These are phyloP conservation scores for Cydia amplana DNA, from an alignment of 1,140 invertebrate species.

Conservation along the genomic window DNA sequence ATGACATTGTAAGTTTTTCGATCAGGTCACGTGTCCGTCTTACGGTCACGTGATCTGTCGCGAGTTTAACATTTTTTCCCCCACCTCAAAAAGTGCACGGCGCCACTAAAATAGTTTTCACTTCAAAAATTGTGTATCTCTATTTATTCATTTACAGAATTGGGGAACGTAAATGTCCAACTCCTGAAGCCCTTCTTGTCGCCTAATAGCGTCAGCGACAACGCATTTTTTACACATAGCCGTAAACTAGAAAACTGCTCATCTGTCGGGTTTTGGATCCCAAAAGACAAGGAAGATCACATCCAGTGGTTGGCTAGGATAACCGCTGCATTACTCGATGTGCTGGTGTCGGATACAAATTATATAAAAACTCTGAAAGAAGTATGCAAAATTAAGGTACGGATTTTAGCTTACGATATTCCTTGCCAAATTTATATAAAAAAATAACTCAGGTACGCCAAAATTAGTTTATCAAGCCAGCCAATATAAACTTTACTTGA, in stretches of 20 bases:
- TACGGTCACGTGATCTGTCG: too few species aligned
- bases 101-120: too few species aligned
- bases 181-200: constrained; percentile 60
- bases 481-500: not conserved
- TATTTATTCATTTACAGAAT: constrained; percentile 44
- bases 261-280: constrained; percentile 40
- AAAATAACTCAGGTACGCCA: not conserved
- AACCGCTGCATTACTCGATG: constrained; percentile 43
- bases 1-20: too few species aligned
- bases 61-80: too few species aligned
- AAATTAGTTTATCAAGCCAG: not conserved
- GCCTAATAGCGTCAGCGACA: constrained; percentile 26
- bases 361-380: constrained; percentile 41
- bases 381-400: constrained; percentile 51
- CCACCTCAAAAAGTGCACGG: too few species aligned
- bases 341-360: constrained; percentile 39
- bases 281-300: constrained; percentile 39
- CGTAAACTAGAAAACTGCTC: constrained; percentile 38
- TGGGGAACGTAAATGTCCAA: constrained; percentile 47
- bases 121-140: not conserved
- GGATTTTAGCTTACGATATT: not conserved
- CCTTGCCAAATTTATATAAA: not conserved
- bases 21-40: too few species aligned
- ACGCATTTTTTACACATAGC: constrained; percentile 40
- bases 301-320: constrained; percentile 49